A percentile compares a stretch with the other conserved stretches of the same genome.
Evolutionary conservation across 1,140 invertebrate genomes (phyloP).

Genomic region (Aethina tumida): DNA sequence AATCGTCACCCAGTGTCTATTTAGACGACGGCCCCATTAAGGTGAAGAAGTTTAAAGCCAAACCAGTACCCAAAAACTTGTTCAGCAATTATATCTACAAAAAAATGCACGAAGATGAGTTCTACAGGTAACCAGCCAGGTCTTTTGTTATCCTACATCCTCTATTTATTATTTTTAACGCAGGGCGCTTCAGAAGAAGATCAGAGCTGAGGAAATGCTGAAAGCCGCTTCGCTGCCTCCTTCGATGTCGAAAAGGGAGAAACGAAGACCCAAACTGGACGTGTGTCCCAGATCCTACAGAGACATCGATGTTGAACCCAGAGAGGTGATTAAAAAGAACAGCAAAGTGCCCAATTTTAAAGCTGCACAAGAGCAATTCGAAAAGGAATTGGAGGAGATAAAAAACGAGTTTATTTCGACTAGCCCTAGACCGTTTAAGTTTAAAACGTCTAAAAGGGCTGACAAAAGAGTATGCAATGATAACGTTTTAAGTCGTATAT

Average conservation of each 20-base stretch:
- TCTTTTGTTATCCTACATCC: background rate
- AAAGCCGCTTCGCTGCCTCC: constrained; percentile 54
- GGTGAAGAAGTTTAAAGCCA: constrained; percentile 49
- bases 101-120: constrained; percentile 59
- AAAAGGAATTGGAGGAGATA: constrained; percentile 33
- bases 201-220: constrained; percentile 57
- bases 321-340: constrained; percentile 11
- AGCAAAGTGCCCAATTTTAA: constrained; percentile 21
- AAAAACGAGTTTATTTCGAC: constrained; percentile 43
- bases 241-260: constrained; percentile 55
- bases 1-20: constrained; percentile 46
- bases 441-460: constrained; percentile 39
- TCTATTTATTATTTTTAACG: constrained; percentile 12
- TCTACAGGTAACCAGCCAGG: constrained; percentile 43
- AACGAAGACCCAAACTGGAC: constrained; percentile 28
- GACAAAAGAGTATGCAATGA: constrained; percentile 15
- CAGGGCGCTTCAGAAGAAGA: constrained; percentile 54
- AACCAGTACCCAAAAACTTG: constrained; percentile 56
- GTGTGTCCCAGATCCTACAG: constrained; percentile 32
- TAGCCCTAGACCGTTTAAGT: constrained; percentile 41
- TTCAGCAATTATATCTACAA: constrained; percentile 60
- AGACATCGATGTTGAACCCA: constrained; percentile 23
- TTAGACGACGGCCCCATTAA: constrained; percentile 26
- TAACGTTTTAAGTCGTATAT: background rate
- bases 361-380: constrained; percentile 25